These are phyloP conservation scores for Microcebus lehilahytsara DNA, from an alignment of 2,113 vertebrate species.

Conservation along the genomic window DNA sequence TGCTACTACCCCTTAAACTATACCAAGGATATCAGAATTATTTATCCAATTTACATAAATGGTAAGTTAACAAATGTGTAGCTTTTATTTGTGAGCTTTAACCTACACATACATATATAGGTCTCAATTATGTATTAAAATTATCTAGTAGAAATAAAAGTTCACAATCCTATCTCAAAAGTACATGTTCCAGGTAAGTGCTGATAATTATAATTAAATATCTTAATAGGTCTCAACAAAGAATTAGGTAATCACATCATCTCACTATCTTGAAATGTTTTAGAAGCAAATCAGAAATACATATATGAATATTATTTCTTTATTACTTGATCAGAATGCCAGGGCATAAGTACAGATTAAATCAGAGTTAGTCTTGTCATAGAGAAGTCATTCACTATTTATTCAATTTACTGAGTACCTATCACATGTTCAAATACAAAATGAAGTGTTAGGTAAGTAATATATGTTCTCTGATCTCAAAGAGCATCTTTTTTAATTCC, in stretches of 20 bases:
- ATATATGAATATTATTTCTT: background rate
- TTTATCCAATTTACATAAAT: constrained; percentile 29
- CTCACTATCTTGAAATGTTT: background rate
- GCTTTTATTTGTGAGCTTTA: constrained; percentile 22
- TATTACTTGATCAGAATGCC: background rate
- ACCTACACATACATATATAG: background rate
- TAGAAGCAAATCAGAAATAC: constrained; percentile 24
- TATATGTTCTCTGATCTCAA: background rate
- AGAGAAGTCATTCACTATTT: background rate
- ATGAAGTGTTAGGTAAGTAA: background rate
- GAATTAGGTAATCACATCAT: background rate
- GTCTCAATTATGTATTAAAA: constrained; percentile 5
- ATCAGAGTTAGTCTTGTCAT: background rate
- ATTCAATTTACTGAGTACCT: background rate
- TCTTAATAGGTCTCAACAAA: background rate
- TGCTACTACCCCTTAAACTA: background rate
- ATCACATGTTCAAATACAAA: background rate
- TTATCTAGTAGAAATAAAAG: background rate
- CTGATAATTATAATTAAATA: constrained; percentile 17
- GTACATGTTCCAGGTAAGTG: background rate
- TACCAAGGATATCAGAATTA: background rate
- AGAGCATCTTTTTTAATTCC: background rate
- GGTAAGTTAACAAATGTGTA: background rate
- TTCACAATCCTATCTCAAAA: background rate
- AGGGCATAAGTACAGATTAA: background rate